Base-by-base conservation (phyloP, 2,888 invertebrate species). In the Athalia cordata region DNA sequence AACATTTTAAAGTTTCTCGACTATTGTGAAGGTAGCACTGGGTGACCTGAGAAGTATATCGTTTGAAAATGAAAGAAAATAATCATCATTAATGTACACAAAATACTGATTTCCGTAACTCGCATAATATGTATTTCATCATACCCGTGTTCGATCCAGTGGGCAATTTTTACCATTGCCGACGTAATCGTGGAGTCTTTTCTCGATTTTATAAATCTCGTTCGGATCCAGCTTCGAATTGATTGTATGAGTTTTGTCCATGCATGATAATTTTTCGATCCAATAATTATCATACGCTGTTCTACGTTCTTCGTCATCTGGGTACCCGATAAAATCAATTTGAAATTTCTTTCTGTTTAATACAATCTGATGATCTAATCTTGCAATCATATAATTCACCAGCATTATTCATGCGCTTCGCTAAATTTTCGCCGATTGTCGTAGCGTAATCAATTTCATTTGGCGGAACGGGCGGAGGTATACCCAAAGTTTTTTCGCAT, bases 211-310 rank as follows among this genome's bases (percentile, higher is more conserved):
- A 3, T 84, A 81, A 3, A 84, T 85, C 15, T 86, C 83, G 0
- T 75, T 72, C 4, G 84, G 70, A 49, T 84, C 81, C 6, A 88
- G 77, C 11, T 83, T 84, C 5, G 83, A 81, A 15, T 79, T 70
- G 4, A 72, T 66, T 5, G 85, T 84, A 77, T 88, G 87, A 49
- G 80, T 77, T 43, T 81, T 82, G 75, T 87, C 86, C 49, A 86
- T 67, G 49, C 81, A 82, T 3, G 81, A 81, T 6, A 87, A 80
- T 80, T 85, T 87, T 29, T 85, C 84, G 5, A 82, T 81, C 87
- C 86, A 86, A 64, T 85, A 82, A n/a, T 83, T 82, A 67, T 88
- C 87, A 72, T 86, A 83, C 52, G 78, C 74, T 4, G 80, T 9
- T 8, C 85, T 82, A 9, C 85, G 83, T 43, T 84, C 82, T 43